Conservation (phyloP, 1,140 invertebrate genomes). For the Anagrus nilaparvatae region DNA sequence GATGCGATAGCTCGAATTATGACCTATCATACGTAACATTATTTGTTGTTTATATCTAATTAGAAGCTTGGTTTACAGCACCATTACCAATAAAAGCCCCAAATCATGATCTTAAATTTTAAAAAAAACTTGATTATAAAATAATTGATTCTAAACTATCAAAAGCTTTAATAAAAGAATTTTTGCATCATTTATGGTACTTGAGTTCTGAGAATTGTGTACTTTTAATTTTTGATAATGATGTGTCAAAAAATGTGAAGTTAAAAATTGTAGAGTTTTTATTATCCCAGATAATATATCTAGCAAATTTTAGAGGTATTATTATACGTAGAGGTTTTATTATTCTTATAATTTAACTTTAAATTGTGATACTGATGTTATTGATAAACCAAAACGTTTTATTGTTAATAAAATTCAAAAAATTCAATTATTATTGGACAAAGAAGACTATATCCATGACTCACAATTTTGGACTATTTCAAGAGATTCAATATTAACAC, state of each 20-base stretch:
- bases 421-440: conserved; percentile 5
- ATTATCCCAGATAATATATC: no score
- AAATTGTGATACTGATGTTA: background rate
- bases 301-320: no score
- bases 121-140: no score
- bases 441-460: conserved; percentile 12
- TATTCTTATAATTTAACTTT: no score
- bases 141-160: no score
- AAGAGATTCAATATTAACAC: conserved; percentile 12
- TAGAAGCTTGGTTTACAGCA: conserved; percentile 10
- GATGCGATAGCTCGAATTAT: no score
- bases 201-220: conserved; percentile 10
- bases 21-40: no score
- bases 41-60: conserved; percentile 8
- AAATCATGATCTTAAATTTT: conserved; percentile 8
- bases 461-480: conserved; percentile 7
- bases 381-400: conserved; percentile 5
- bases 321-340: no score
- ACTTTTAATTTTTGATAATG: conserved; percentile 13
- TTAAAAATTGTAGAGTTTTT: conserved; percentile 11
- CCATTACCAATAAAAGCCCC: background rate
- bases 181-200: conserved; percentile 10
- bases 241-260: conserved; percentile 8
- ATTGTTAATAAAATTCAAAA: conserved; percentile 9
- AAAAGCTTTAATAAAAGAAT: conserved; percentile 1